Base-by-base conservation (phyloP, 2,888 invertebrate genomes). In the Zygaena filipendulae region DNA sequence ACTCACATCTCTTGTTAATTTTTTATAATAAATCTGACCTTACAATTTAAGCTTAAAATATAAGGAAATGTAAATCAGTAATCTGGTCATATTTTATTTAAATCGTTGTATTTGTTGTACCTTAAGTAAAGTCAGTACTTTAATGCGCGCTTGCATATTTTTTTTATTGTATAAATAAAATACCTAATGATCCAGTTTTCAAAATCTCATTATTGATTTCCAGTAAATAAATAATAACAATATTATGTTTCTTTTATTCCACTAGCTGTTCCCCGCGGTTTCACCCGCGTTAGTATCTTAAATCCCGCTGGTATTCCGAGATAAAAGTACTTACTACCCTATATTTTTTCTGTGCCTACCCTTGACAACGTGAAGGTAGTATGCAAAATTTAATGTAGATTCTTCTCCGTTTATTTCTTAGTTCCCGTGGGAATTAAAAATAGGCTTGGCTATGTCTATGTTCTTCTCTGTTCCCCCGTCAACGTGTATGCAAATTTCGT, bases 71-170 rank as follows among this genome's bases (percentile, higher is more conserved):
- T 69, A 63, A 69, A 66, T 63, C 70, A 77, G 74, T 79, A 79
- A 79, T 79, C 79, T 79, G 79, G 79, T 79, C 77, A 79, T 77
- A n/a, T 77, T 71, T 75, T 67, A 72, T 77, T 75, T 74, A 77
- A 74, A 77, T 68, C 72, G 70, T 75, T 79, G 66, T 74, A 72
- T 67, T 74, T 74, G 71, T 71, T 74, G 44, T 59, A 16, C 16
- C n/a, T 16, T 16, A 64, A 64, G 50, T 68, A 59, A 69, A 70
- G 70, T 69, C 62, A 45, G 68, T 63, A 60, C 62, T 64, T 52
- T 63, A 72, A 58, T 70, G 64, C 66, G 71, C 59, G 70, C 71
- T 75, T 75, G 55, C 59, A 66, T 67, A 55, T 63, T 64, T 71
- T 71, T 72, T 63, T 64, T 71, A 71, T 72, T 75, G 66, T 72